Conservation (phyloP, 2,113 vertebrate species). For the Nicator chloris region DNA sequence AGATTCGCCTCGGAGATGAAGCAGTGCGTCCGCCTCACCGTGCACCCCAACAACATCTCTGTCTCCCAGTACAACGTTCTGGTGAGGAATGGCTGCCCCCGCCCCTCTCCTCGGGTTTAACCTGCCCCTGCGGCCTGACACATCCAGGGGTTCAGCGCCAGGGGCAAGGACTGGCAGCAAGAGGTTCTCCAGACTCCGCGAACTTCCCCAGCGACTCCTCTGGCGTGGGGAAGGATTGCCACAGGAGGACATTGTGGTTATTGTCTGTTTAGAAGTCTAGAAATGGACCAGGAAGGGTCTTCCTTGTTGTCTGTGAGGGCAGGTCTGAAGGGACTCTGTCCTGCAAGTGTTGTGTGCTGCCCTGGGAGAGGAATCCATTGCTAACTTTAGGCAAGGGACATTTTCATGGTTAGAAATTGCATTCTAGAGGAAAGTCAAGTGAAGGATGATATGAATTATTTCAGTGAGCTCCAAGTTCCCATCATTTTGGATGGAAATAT, state of each 20-base stretch:
- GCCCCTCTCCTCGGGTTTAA: neutral
- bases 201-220: neutral
- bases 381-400: neutral
- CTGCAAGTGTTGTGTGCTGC: neutral
- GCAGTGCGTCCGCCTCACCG: conserved; percentile 94
- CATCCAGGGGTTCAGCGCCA: neutral
- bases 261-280: neutral
- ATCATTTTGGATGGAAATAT: neutral
- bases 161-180: neutral
- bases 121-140: neutral
- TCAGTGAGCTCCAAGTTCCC: neutral
- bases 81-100: conserved; percentile 75
- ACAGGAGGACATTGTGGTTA: neutral
- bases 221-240: neutral
- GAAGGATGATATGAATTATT: neutral
- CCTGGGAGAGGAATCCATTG: neutral
- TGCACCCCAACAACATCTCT: conserved; percentile 97
- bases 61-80: conserved; percentile 96
- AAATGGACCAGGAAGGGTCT: neutral
- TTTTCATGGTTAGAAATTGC: neutral
- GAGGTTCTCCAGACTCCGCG: neutral
- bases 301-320: neutral
- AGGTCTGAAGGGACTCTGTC: neutral
- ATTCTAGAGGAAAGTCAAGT: neutral
- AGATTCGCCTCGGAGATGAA: conserved; percentile 94